A percentile compares a stretch with the other conserved stretches of the same genome.
Conservation (phyloP, 35 echinoderm and acorn worm genomes). For the Stichopus chloronotus region DNA sequence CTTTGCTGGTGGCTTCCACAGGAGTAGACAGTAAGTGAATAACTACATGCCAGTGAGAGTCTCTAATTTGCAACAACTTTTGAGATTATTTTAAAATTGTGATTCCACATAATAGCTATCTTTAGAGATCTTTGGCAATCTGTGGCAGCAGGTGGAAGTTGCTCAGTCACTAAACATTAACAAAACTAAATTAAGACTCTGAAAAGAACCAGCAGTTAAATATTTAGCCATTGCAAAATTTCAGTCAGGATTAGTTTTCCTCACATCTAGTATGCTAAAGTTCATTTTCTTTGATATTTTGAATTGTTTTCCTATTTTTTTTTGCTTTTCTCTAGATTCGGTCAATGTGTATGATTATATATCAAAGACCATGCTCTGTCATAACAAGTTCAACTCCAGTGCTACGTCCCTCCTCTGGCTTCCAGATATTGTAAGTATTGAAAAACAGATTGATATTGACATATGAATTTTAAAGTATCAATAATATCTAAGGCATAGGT, state of each 20-base stretch:
- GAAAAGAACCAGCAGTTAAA: no score
- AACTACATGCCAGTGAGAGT: no score
- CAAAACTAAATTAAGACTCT: no score
- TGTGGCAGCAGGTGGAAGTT: no score
- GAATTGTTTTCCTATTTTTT: not conserved
- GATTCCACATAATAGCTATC: no score
- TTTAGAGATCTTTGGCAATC: no score
- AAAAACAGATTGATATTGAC: not conserved
- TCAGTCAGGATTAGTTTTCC: not conserved
- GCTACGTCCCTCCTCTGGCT: constrained; percentile 76
- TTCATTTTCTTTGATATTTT: not conserved
- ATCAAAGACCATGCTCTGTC: constrained; percentile 73
- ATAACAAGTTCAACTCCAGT: constrained; percentile 79
- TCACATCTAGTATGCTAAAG: not conserved
- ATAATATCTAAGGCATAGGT: no score
- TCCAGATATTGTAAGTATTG: constrained; percentile 83
- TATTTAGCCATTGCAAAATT: no score
- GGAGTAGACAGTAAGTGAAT: not conserved
- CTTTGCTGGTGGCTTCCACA: constrained; percentile 74
- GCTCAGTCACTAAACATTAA: no score
- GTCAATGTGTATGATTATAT: constrained; percentile 89
- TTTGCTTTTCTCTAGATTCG: constrained; percentile 55
- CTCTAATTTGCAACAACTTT: no score
- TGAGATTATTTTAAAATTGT: no score
- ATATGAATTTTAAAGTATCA: not conserved